phyloP scores from a whole-genome alignment of 2,888 invertebrate species.

The Xanthorhoe spadicearia region DNA sequence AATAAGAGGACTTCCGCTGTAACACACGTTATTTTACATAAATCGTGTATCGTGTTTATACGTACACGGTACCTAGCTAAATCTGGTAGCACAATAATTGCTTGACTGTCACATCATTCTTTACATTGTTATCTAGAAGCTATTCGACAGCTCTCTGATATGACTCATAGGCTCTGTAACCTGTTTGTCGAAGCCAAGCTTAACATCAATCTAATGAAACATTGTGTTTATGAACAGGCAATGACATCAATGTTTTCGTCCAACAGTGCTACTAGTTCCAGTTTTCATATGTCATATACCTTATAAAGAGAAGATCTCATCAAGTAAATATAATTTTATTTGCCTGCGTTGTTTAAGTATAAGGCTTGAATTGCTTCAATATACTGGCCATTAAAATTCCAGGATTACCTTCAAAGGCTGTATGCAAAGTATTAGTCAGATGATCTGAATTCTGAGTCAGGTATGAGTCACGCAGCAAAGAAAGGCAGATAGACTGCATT shows the following conservation, averaged over 20 bases:
- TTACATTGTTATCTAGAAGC: conserved; percentile 31
- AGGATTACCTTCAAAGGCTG: conserved; percentile 35
- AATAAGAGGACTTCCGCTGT: conserved; percentile 68
- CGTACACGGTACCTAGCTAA: conserved; percentile 3
- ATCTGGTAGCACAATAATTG: conserved; percentile 11
- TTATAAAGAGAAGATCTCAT: neutral
- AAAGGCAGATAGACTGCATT: conserved; percentile 52
- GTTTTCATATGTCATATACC: neutral
- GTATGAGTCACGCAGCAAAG: conserved; percentile 74
- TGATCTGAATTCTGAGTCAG: conserved; percentile 66
- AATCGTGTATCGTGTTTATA: conserved; percentile 32
- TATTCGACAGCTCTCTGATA: conserved; percentile 24
- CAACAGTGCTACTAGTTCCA: neutral
- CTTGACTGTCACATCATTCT: conserved; percentile 25
- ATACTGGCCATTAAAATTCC: conserved; percentile 28
- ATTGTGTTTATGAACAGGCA: conserved; percentile 6
- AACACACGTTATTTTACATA: conserved; percentile 47
- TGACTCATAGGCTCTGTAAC: conserved; percentile 36
- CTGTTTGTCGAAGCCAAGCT: conserved; percentile 28
- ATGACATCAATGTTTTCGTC: neutral
- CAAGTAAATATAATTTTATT: neutral
- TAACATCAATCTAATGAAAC: conserved; percentile 10
- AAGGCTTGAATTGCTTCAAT: conserved; percentile 10
- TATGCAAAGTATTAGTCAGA: conserved; percentile 53
- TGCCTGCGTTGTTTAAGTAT: neutral